phyloP scores from a whole-genome alignment of 2,797 vertebrate species.

The Phrynocephalus vlangalii region DNA sequence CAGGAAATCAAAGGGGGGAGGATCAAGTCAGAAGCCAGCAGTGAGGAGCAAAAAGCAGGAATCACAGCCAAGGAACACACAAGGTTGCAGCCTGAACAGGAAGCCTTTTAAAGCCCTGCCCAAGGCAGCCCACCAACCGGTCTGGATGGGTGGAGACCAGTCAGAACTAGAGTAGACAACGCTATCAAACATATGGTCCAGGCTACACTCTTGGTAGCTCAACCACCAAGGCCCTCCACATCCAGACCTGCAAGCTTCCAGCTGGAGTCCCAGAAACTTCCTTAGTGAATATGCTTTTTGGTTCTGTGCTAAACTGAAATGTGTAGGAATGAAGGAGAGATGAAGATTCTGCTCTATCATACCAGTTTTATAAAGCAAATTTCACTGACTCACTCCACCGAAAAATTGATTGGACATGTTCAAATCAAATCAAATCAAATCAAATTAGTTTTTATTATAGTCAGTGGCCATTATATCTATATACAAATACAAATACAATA shows the following conservation, averaged over 20 bases:
- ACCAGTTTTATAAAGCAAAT: background rate
- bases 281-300: no score
- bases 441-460: no score
- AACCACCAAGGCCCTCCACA: background rate
- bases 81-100: background rate
- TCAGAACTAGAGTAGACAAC: background rate
- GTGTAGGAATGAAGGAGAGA: background rate
- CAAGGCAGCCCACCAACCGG: background rate
- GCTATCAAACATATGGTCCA: background rate
- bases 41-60: background rate
- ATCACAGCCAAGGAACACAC: background rate
- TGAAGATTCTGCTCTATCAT: background rate
- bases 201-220: background rate
- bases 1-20: background rate
- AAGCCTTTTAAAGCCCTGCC: conserved; percentile 10
- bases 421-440: no score
- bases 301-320: background rate
- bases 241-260: background rate
- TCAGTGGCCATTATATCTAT: no score
- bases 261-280: background rate
- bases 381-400: background rate
- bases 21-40: background rate
- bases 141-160: background rate
- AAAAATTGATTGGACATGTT: background rate
- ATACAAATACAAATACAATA: no score